A percentile compares a stretch with the other conserved stretches of the same genome.
Evolutionary conservation across 2,888 invertebrate species (phyloP).

Genomic region (Aspidiotus destructor): DNA sequence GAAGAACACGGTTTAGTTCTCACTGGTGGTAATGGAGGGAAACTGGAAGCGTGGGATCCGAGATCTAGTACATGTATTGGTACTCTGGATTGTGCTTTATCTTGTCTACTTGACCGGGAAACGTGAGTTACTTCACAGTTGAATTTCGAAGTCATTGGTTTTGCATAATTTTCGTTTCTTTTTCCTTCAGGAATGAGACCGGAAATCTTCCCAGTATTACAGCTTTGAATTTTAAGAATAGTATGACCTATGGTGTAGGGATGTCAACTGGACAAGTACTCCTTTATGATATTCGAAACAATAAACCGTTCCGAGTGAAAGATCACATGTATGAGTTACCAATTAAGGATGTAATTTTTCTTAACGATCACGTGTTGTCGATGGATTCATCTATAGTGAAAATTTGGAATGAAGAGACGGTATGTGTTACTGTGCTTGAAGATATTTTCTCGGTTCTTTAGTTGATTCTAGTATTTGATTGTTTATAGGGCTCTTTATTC

Average conservation of each 20-base stretch:
- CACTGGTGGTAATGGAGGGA: slow-evolving; percentile 81
- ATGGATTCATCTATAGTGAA: slow-evolving; percentile 81
- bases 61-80: slow-evolving; percentile 66
- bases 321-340: slow-evolving; percentile 92
- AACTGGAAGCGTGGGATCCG: slow-evolving; percentile 95
- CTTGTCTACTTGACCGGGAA: slow-evolving; percentile 47
- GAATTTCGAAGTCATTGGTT: slow-evolving; percentile 26
- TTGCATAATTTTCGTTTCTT: slow-evolving; percentile 6
- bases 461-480: neutral
- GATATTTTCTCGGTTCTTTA: neutral
- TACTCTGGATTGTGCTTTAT: slow-evolving; percentile 70
- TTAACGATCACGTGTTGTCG: slow-evolving; percentile 72
- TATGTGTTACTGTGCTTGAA: slow-evolving; percentile 43
- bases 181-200: neutral
- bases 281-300: slow-evolving; percentile 87
- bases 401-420: slow-evolving; percentile 80
- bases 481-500: slow-evolving; percentile 73
- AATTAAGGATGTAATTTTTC: slow-evolving; percentile 79
- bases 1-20: slow-evolving; percentile 76
- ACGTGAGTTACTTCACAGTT: slow-evolving; percentile 8
- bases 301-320: slow-evolving; percentile 76
- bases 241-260: slow-evolving; percentile 74
- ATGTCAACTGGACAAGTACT: slow-evolving; percentile 88
- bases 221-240: slow-evolving; percentile 66
- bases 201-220: slow-evolving; percentile 59